Evolutionary conservation across 2,113 vertebrate genomes (phyloP), one percentile per base, ranked within the genome.

Genomic region (Platycercus adscitus): DNA sequence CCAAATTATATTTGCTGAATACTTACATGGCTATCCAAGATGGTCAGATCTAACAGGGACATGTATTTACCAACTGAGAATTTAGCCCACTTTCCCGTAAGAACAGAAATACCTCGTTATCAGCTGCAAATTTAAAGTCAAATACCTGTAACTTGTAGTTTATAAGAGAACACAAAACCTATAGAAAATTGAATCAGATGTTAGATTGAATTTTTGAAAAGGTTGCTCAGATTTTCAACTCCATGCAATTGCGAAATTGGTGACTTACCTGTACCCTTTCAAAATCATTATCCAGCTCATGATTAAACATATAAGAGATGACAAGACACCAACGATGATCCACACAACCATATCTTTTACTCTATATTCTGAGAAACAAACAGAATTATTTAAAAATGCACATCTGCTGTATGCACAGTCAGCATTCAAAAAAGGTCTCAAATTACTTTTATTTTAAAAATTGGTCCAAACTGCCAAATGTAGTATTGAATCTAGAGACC

Each of bases 231-330:
- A 70, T 58, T 95, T 90, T 91, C 18, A 43, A 35, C 20, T 77
- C 26, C 11, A n/a, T 23, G 18, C 14, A 68, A 24, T 26, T 35
- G 24, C 46, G 55, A 83, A 89, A 86, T 24, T 19, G 61, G 4
- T 55, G 33, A 88, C 86, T 94, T 98, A 99, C 99, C 98, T 99
- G 93, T 97, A 98, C 69, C 98, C 97, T 83, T 99, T 99, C 86
- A 99, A 94, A 94, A 98, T 96, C 77, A 99, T 87, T 46, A 98
- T 97, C 98, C 99, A 99, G 66, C 96, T 95, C 94, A 99, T 90
- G 85, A 99, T 97, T 93, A 99, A 91, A 95, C 99, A 98, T 95
- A 98, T 86, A 44, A 99, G 97, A 91, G 97, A 98, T 64, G 98
- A 98, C 70, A 99, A 97, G 73, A 99, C 61, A 2, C 91, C 96